Evolutionary conservation across 2,888 invertebrate species (phyloP).

Genomic region (Antheraea yamamai): DNA sequence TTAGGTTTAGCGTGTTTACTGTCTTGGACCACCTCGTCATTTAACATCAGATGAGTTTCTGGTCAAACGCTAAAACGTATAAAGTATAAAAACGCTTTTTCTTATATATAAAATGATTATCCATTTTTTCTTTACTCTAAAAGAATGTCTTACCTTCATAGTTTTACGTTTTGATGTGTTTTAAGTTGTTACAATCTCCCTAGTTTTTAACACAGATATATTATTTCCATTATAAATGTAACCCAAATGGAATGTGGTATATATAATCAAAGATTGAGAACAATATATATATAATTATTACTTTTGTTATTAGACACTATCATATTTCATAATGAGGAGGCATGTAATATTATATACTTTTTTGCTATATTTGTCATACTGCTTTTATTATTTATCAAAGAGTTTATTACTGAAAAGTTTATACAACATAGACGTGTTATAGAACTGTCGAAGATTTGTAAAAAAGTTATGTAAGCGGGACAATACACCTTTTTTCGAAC

Average conservation of each 20-base stretch:
- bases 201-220: neutral
- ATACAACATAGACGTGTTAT: neutral
- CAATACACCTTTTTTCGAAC: too few species aligned
- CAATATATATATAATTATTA: neutral
- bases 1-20: too few species aligned
- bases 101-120: too few species aligned
- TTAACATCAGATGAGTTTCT: too few species aligned
- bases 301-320: neutral
- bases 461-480: too few species aligned
- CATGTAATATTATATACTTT: neutral
- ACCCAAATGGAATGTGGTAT: neutral
- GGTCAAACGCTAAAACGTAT: too few species aligned
- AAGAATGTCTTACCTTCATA: neutral
- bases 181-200: neutral
- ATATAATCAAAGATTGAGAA: neutral
- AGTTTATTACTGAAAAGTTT: neutral
- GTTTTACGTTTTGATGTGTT: neutral
- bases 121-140: too few species aligned
- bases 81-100: too few species aligned
- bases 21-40: too few species aligned
- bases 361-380: neutral
- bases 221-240: neutral
- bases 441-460: too few species aligned
- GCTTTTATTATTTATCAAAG: neutral
- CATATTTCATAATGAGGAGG: neutral